Base-by-base conservation (phyloP, 92 coral and sea anemone species). In the Micromussa lordhowensis region DNA sequence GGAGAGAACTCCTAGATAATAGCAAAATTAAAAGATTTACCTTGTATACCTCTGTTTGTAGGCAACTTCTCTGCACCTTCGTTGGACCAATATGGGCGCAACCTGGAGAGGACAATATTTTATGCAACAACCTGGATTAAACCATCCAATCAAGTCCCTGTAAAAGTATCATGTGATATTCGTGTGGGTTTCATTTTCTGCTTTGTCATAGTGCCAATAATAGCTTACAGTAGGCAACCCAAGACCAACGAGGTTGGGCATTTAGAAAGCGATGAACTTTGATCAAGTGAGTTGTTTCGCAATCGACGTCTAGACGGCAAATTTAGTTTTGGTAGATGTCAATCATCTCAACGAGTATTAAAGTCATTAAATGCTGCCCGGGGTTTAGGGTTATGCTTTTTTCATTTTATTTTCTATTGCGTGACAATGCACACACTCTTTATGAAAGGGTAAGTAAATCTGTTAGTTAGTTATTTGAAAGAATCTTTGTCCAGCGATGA, bases 401-500 rank as follows among this genome's bases (percentile, higher is more conserved):
- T n/a, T n/a, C n/a, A n/a, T n/a, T n/a, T n/a, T n/a, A n/a, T n/a
- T n/a, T n/a, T n/a, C n/a, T n/a, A n/a, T n/a, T n/a, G n/a, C n/a
- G n/a, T n/a, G n/a, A n/a, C n/a, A n/a, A n/a, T n/a, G n/a, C n/a
- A n/a, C n/a, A n/a, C n/a, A n/a, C n/a, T n/a, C n/a, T n/a, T n/a
- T n/a, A n/a, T n/a, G n/a, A n/a, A n/a, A n/a, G n/a, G n/a, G n/a
- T n/a, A n/a, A n/a, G n/a, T n/a, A n/a, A n/a, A n/a, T n/a, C n/a
- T n/a, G n/a, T n/a, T n/a, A n/a, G n/a, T n/a, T n/a, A n/a, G n/a
- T n/a, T n/a, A n/a, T n/a, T n/a, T n/a, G n/a, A n/a, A n/a, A 96
- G 86, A 69, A 95, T 92, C 88, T 92, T 90, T 19, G 97, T 97
- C 94, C 97, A 94, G 73, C 94, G 86, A 31, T 92, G 91, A 54